Percentiles rank a stretch among this genome's conserved stretches.
Evolutionary conservation across 2,797 vertebrate species (phyloP).

Genomic region (Rhadinocentrus ornatus): DNA sequence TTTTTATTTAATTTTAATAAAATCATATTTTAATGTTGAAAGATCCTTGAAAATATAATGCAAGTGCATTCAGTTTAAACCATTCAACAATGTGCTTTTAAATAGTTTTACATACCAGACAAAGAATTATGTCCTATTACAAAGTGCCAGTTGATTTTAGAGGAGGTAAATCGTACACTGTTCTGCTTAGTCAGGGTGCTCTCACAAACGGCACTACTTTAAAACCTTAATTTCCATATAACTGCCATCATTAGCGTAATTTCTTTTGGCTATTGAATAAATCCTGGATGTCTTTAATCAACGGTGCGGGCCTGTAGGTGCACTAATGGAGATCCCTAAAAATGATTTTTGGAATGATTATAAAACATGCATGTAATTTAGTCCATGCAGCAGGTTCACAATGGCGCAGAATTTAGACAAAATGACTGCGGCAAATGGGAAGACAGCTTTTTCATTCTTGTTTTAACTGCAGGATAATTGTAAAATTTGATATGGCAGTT

Average conservation of each 20-base stretch:
- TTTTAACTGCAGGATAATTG: slow-evolving; percentile 19
- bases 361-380: slow-evolving; percentile 29
- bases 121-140: slow-evolving; percentile 9
- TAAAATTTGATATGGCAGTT: background rate
- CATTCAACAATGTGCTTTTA: slow-evolving; percentile 17
- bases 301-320: slow-evolving; percentile 48
- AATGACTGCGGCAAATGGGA: slow-evolving; percentile 15
- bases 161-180: slow-evolving; percentile 9
- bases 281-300: slow-evolving; percentile 57
- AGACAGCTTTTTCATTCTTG: slow-evolving; percentile 9
- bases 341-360: slow-evolving; percentile 52
- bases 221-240: slow-evolving; percentile 42
- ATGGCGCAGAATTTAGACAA: background rate
- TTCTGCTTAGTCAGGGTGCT: slow-evolving; percentile 3
- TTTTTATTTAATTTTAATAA: slow-evolving; percentile 6
- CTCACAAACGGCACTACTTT: slow-evolving; percentile 18
- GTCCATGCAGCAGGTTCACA: slow-evolving; percentile 7
- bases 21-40: slow-evolving; percentile 16
- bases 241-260: slow-evolving; percentile 37
- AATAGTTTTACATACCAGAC: background rate
- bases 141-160: slow-evolving; percentile 21
- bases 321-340: slow-evolving; percentile 29
- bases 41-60: slow-evolving; percentile 13
- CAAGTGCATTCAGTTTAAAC: slow-evolving; percentile 20
- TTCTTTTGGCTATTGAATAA: slow-evolving; percentile 54